Base-by-base conservation (phyloP, 2,113 vertebrate genomes). In the Benitochromis conjunctus region DNA sequence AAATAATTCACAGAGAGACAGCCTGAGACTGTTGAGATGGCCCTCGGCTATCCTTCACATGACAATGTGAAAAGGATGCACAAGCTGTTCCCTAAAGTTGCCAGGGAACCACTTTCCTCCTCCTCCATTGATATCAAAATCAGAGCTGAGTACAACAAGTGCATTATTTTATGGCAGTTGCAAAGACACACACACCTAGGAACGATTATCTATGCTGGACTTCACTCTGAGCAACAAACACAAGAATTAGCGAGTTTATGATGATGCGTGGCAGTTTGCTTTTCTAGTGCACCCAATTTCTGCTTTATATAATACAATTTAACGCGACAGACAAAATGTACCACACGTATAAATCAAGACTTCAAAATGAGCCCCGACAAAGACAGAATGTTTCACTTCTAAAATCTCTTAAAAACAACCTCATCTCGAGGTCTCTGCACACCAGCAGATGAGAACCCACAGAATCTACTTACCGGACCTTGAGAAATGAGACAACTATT, bases 1-100 rank as follows among this genome's bases (percentile, higher is more conserved):
- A 82, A 95, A 95, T 94, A 92, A 95, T 95, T 95, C 93, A 94
- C 93, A 87, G 88, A 81, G 21, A 89, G 92, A 93, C 89, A 91
- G 90, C 81, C 83, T 41, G 64, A 86, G 82, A 83, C 74, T 89
- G 89, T 86, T 77, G 90, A 87, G 86, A 84, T 78, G 86, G 90
- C 94, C 92, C 87, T 85, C 46, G 55, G 95, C 92, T 82, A 91
- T 86, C 86, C 88, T 80, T 91, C 87, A 91, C 86, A 88, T 80
- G 92, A 93, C 89, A 92, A 89, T 90, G 88, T 89, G 90, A 94
- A 90, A 90, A 83, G 82, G 92, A 91, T 85, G 85, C 86, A 87
- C 94, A 94, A 89, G 93, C 93, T 94, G 93, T 86, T 93, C 78
- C 54, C 53, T 80, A 56, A 92, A 94, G 87, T 86, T 90, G 86